Evolutionary conservation across 2,888 invertebrate species (phyloP).

Genomic region (Brachycybe producta): DNA sequence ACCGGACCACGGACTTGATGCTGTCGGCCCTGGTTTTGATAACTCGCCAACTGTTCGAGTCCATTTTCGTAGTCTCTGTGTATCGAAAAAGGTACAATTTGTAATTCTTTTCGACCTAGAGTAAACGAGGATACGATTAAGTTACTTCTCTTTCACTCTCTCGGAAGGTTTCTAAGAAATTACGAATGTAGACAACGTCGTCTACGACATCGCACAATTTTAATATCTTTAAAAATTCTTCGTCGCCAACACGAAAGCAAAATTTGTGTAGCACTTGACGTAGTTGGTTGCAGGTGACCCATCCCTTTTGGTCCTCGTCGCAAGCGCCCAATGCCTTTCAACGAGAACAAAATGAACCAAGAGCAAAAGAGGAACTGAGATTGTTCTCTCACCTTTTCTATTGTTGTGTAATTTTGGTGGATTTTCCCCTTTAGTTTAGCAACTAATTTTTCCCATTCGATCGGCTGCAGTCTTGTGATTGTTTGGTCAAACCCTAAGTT

Average conservation of each 20-base stretch:
- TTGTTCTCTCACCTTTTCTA: conserved; percentile 4
- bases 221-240: conserved; percentile 1
- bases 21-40: not conserved
- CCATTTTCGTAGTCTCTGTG: not conserved
- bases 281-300: not conserved
- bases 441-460: conserved; percentile 7
- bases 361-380: not conserved
- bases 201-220: not conserved
- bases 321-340: conserved; percentile 3
- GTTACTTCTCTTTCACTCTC: conserved; percentile 10
- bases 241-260: conserved; percentile 1
- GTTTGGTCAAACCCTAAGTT: too few relatives aligned
- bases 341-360: not conserved
- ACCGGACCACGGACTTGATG: not conserved
- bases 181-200: conserved; percentile 2
- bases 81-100: not conserved
- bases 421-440: conserved; percentile 9
- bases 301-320: conserved; percentile 4
- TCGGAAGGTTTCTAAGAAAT: conserved; percentile 5
- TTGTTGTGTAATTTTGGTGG: not conserved
- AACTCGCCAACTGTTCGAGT: not conserved
- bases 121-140: not conserved
- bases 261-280: conserved; percentile 5
- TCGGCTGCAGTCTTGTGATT: too few relatives aligned
- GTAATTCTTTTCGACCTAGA: not conserved